Evolutionary conservation across 2,113 vertebrate species (phyloP), one percentile per base, ranked within the genome.

Genomic region (Pomatorhinus ruficollis): DNA sequence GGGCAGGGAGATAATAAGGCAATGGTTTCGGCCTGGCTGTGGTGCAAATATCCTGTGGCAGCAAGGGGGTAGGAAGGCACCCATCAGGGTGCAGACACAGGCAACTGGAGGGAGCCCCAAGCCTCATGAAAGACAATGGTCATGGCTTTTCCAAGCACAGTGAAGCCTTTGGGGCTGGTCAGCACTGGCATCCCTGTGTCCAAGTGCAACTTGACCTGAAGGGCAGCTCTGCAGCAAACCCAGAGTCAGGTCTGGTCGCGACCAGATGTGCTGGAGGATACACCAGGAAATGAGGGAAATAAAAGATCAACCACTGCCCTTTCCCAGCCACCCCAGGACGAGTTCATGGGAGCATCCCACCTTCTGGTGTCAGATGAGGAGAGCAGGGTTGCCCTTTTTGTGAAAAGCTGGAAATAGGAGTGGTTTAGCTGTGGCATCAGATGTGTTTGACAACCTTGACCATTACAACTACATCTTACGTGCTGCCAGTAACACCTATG

Each of bases 1-100:
- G 27, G 37, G 13, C 13, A 22, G 14, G 7, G 15, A 56, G 3
- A 37, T 24, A n/a, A 20, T 2, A 15, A 69, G n/a, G 33, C 59
- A 13, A 6, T 15, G 21, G 21, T 30, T 59, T 33, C 79, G 39
- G 40, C 35, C 42, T 23, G 72, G 12, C 56, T 49, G 20, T 16
- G 24, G 11, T 63, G 33, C 59, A 71, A 53, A 66, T 47, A 14
- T 37, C 27, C 76, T 63, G 31, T 12, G 19, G 42, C 40, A 39
- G 31, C 22, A 12, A 11, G 1, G 17, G 27, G 35, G 10, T 35
- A 4, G 42, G 60, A 74, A n/a, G 28, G 68, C 1, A 6, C 15
- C 24, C 15, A 9, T 2, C 19, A 2, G 5, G 25, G 16, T 42
- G 37, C 10, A n/a, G 35, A 18, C 0, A 0, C 14, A 25, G 82